Base-by-base conservation (phyloP, 1,140 invertebrate genomes). In the Trachymyrmex cornetzi region DNA sequence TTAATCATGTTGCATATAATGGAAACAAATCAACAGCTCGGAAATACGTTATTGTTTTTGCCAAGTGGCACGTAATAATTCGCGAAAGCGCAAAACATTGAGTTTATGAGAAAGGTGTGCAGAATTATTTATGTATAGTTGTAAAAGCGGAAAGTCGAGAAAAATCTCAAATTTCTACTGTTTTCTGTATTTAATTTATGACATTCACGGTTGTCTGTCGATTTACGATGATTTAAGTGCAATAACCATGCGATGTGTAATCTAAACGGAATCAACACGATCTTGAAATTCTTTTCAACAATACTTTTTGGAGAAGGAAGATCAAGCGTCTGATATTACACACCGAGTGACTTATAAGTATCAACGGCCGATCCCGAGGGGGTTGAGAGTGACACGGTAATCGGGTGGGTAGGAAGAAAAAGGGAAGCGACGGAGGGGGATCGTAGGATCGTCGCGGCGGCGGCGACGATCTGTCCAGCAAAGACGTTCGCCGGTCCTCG, bases 401-500 rank as follows among this genome's bases (percentile, higher is more conserved):
- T 77, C 59, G 72, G 6, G 22, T 27, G 14, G 24, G 48, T 19
- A 30, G 22, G 57, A 64, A 30, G 30, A 63, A 77, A 72, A n/a
- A 48, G 4, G n/a, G 24, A 1, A 9, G 67, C 64, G 30, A 27
- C 14, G 24, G 59, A 19, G 12, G 11, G 34, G 34, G 14, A 69
- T 86, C 34, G 38, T 84, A 79, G 27, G 74, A 79, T 34, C 82
- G 74, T 67, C 53, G 53, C 82, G 74, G 55, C 48, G 74, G 55
- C 48, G 66, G 64, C 30, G 64, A 57, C 55, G 80, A 87, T 84
- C 67, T 84, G 61, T 66, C 53, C 77, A 59, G 38, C 61, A 79
- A 69, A 69, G 82, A 30, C 77, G 55, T 30, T 61, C 59, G 77
- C 27, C 61, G 79, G 77, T 82, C 75, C 48, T 50, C 79, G 88